These are phyloP conservation scores for Ditylenchus dipsaci DNA, from an alignment of 1,140 invertebrate species.

Conservation along the genomic window DNA sequence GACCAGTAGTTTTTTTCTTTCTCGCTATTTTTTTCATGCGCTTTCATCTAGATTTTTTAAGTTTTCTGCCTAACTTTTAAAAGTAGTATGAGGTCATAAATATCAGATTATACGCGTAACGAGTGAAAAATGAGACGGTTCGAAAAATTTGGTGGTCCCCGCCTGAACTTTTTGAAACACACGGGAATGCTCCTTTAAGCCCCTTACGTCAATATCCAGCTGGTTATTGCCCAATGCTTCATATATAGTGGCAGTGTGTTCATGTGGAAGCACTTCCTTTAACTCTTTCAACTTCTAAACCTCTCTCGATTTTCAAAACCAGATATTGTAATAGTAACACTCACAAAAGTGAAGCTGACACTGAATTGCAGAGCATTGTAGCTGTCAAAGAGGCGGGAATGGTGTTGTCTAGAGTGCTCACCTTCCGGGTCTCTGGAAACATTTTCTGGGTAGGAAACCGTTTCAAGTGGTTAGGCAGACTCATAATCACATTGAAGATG, in stretches of 20 bases:
- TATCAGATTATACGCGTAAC: too few relatives aligned
- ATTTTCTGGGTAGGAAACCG: neutral
- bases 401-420: conserved; percentile 16
- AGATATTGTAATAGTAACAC: conserved; percentile 6
- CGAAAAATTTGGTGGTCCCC: too few relatives aligned
- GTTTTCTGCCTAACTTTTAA: too few relatives aligned
- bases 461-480: conserved; percentile 4
- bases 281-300: conserved; percentile 35
- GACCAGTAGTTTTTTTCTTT: too few relatives aligned
- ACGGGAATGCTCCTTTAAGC: neutral
- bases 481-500: conserved; percentile 26
- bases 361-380: conserved; percentile 32
- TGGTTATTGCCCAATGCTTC: conserved; percentile 14
- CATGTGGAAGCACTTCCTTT: conserved; percentile 9
- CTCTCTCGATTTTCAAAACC: neutral
- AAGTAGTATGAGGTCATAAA: too few relatives aligned
- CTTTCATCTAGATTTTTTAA: too few relatives aligned
- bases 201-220: conserved; percentile 26
- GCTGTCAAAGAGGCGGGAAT: conserved; percentile 36
- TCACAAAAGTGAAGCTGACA: conserved; percentile 34
- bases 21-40: too few relatives aligned
- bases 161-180: neutral
- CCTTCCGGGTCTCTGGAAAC: neutral
- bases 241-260: conserved; percentile 11
- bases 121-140: too few relatives aligned